A percentile compares a stretch with the other conserved stretches of the same genome.
These are phyloP conservation scores for Eulemur coronatus DNA, from an alignment of 2,797 vertebrate genomes.

Conservation along the genomic window DNA sequence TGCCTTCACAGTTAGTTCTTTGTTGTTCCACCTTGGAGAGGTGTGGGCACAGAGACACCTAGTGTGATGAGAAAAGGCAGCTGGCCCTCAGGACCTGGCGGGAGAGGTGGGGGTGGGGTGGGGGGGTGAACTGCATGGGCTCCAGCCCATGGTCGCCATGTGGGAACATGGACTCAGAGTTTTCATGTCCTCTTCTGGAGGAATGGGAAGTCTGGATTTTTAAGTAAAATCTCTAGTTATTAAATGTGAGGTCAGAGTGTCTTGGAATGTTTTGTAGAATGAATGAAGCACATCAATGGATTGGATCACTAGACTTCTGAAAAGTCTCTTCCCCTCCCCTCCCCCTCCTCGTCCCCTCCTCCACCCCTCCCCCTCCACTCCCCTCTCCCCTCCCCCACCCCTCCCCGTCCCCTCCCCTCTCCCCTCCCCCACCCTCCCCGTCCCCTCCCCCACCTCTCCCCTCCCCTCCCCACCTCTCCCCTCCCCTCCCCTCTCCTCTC, in stretches of 20 bases:
- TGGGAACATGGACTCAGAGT: neutral
- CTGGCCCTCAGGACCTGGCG: neutral
- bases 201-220: neutral
- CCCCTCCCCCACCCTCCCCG: too few species aligned
- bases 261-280: neutral
- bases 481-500: too few species aligned
- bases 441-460: too few species aligned
- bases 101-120: neutral
- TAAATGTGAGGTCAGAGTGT: neutral
- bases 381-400: accelerated
- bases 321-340: too few species aligned
- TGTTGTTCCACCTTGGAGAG: neutral
- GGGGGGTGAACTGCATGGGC: neutral
- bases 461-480: too few species aligned
- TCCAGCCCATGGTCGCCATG: neutral
- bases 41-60: neutral
- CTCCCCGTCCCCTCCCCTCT: too few species aligned
- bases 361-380: accelerated
- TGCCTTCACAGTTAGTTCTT: neutral
- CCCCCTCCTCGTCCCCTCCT: accelerated
- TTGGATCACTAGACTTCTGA: neutral
- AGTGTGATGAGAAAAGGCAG: accelerated
- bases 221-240: neutral
- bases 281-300: neutral
- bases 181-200: neutral